phyloP scores from a whole-genome alignment of 2,888 invertebrate species.

The Trachelus tabidus region DNA sequence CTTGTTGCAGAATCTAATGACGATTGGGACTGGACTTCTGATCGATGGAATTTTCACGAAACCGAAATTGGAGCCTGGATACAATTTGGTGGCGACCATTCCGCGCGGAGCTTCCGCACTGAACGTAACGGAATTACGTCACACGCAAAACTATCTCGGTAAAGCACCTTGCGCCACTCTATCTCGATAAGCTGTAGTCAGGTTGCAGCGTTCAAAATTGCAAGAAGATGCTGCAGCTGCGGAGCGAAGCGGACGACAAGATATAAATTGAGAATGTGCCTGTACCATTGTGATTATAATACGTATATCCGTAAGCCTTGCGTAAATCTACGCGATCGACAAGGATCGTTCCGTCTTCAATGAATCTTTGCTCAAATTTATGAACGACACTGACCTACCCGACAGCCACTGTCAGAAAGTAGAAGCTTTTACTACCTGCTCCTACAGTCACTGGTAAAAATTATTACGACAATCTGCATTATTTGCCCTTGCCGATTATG shows the following conservation, averaged over 20 bases:
- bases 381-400: neutral
- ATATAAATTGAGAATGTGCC: neutral
- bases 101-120: slow-evolving; percentile 88
- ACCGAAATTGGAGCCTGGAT: slow-evolving; percentile 83
- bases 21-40: slow-evolving; percentile 70
- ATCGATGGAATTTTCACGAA: slow-evolving; percentile 88
- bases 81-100: slow-evolving; percentile 85
- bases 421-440: neutral
- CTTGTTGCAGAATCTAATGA: slow-evolving; percentile 18
- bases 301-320: neutral
- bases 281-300: neutral
- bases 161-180: slow-evolving; percentile 35
- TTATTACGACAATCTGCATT: neutral
- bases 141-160: slow-evolving; percentile 89
- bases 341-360: neutral
- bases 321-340: neutral
- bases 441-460: neutral
- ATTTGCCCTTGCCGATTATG: neutral
- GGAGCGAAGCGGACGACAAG: neutral
- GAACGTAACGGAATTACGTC: slow-evolving; percentile 84
- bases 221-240: neutral
- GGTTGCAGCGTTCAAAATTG: neutral
- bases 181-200: neutral
- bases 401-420: neutral
- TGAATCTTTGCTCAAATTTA: neutral